Evolutionary conservation across 1,140 invertebrate genomes (phyloP).

Genomic region (Leptonema lineaticorne): DNA sequence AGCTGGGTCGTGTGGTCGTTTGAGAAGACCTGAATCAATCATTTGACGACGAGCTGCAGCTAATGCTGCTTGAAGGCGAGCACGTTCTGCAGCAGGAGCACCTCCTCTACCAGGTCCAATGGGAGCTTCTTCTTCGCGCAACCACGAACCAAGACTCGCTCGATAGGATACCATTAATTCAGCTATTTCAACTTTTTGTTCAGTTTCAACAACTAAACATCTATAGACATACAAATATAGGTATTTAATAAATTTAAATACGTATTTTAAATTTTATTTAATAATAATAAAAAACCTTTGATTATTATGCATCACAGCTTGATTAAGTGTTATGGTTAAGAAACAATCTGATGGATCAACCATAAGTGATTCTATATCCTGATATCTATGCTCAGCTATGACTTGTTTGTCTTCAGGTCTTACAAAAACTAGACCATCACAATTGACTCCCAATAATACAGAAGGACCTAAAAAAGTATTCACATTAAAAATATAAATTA

Average conservation of each 20-base stretch:
- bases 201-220: conserved; percentile 92
- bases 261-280: background rate
- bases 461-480: conserved; percentile 49
- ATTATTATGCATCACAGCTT: conserved; percentile 41
- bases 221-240: conserved; percentile 55
- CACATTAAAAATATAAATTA: background rate
- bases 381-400: conserved; percentile 84
- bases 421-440: conserved; percentile 85
- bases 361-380: conserved; percentile 86
- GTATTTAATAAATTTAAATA: background rate
- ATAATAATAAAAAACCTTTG: conserved; percentile 30
- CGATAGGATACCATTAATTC: conserved; percentile 91
- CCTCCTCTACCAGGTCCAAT: conserved; percentile 46
- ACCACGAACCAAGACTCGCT: conserved; percentile 79
- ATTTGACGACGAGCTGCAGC: conserved; percentile 75
- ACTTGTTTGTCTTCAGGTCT: conserved; percentile 89
- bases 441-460: conserved; percentile 81
- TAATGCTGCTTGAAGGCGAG: conserved; percentile 49
- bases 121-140: conserved; percentile 78
- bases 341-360: conserved; percentile 90
- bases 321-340: conserved; percentile 76
- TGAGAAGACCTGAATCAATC: conserved; percentile 79
- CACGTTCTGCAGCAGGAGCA: conserved; percentile 49
- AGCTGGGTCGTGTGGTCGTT: conserved; percentile 76
- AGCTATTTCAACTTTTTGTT: conserved; percentile 87